A percentile compares a stretch with the other conserved stretches of the same genome.
These are phyloP conservation scores for Engraulis encrasicolus DNA, from an alignment of 2,113 vertebrate species.

Conservation along the genomic window DNA sequence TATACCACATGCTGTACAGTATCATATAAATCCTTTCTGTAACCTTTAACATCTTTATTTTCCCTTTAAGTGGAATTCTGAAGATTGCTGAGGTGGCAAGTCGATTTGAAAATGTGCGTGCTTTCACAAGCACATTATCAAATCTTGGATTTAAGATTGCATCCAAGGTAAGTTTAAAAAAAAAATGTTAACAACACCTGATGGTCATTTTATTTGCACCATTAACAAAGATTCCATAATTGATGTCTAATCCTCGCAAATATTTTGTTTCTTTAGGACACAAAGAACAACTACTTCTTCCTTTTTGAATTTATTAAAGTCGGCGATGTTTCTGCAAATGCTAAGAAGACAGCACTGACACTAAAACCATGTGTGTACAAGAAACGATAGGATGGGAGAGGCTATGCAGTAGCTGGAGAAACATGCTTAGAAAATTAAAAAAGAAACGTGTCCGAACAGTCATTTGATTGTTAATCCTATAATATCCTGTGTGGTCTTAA, in stretches of 20 bases:
- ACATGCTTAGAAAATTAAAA: neutral
- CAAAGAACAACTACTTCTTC: conserved; percentile 85
- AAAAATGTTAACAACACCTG: neutral
- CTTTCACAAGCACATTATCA: conserved; percentile 75
- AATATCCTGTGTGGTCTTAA: neutral
- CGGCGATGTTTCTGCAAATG: conserved; percentile 51
- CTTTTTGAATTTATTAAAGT: conserved; percentile 86
- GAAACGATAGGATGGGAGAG: conserved; percentile 76
- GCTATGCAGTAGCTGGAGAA: neutral
- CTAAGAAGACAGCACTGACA: conserved; percentile 69
- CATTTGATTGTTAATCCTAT: neutral
- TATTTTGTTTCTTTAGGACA: conserved; percentile 72
- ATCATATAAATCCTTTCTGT: too few species aligned
- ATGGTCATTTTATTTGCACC: neutral
- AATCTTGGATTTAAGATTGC: conserved; percentile 83
- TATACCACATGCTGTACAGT: too few species aligned
- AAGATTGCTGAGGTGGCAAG: conserved; percentile 93
- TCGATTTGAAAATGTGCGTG: conserved; percentile 80
- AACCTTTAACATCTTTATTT: neutral
- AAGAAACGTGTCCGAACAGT: neutral
- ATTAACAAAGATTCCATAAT: neutral
- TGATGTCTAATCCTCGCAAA: conserved; percentile 2
- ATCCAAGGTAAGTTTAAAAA: conserved; percentile 78
- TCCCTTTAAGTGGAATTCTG: conserved; percentile 79
- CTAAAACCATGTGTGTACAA: conserved; percentile 89